Conservation (phyloP, 2,797 vertebrate genomes). For the Myotis findleyi region DNA sequence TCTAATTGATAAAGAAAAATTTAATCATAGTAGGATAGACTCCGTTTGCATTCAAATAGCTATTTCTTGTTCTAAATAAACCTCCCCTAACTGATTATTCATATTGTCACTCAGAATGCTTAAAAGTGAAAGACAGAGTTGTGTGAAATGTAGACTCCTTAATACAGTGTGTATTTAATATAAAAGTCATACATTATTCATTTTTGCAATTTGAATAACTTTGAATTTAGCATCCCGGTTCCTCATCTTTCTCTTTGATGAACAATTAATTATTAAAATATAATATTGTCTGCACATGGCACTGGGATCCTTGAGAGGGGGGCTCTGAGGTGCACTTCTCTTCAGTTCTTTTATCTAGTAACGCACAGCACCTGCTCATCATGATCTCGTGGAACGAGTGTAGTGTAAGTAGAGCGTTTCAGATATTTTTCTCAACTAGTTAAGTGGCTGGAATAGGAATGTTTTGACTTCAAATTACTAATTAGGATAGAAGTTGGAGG, state of each 20-base stretch:
- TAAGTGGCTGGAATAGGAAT: conserved; percentile 56
- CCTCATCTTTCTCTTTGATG: conserved; percentile 90
- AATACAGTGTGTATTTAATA: conserved; percentile 93
- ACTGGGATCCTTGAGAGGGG: conserved; percentile 83
- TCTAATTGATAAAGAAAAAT: conserved; percentile 89
- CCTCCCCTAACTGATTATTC: conserved; percentile 88
- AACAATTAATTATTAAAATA: conserved; percentile 94
- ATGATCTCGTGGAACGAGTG: conserved; percentile 55
- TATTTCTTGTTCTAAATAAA: conserved; percentile 88
- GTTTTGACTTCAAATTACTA: conserved; percentile 62
- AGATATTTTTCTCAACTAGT: conserved; percentile 65
- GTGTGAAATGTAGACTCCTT: conserved; percentile 89
- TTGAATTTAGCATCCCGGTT: conserved; percentile 91
- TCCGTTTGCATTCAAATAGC: conserved; percentile 87
- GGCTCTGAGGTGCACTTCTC: conserved; percentile 81
- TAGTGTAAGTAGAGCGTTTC: conserved; percentile 58
- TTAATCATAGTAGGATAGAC: conserved; percentile 85
- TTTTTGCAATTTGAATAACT: conserved; percentile 91
- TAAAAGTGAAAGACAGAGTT: conserved; percentile 90
- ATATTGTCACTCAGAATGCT: conserved; percentile 90
- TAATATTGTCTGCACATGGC: conserved; percentile 89
- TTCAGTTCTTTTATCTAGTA: conserved; percentile 80
- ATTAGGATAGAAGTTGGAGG: conserved; percentile 40
- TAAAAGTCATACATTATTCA: conserved; percentile 92
- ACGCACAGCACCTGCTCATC: conserved; percentile 69